Evolutionary conservation across 1,140 invertebrate genomes (phyloP).

Genomic region (Subanguina moxae): DNA sequence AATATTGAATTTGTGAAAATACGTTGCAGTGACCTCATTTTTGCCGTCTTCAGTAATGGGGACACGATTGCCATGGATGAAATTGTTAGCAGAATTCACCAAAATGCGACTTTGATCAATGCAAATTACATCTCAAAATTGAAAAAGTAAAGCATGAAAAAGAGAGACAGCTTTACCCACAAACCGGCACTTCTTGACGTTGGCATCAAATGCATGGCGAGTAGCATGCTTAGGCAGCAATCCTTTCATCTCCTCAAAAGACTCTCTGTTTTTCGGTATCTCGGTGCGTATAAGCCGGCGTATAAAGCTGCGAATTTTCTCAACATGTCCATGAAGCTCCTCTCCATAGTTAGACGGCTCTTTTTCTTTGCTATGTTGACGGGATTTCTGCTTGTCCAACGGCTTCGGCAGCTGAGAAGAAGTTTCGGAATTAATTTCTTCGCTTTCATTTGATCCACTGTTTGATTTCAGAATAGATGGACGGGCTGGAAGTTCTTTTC

Average conservation of each 20-base stretch:
- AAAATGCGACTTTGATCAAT: neutral
- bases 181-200: neutral
- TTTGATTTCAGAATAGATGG: no score
- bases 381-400: no score
- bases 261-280: neutral
- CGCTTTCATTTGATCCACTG: no score
- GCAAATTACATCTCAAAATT: neutral
- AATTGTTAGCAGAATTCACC: neutral
- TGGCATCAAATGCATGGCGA: neutral
- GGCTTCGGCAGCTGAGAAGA: no score
- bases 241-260: neutral
- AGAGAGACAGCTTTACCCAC: neutral
- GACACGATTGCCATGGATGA: conserved; percentile 2
- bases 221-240: neutral
- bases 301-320: neutral
- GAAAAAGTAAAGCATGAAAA: neutral
- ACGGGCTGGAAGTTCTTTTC: no score
- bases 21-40: neutral
- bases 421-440: no score
- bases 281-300: neutral
- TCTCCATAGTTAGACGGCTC: no score
- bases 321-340: neutral
- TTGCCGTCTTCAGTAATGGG: neutral
- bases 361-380: no score
- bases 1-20: neutral